phyloP scores from a whole-genome alignment of 2,888 invertebrate genomes.

The Philereme transversata region DNA sequence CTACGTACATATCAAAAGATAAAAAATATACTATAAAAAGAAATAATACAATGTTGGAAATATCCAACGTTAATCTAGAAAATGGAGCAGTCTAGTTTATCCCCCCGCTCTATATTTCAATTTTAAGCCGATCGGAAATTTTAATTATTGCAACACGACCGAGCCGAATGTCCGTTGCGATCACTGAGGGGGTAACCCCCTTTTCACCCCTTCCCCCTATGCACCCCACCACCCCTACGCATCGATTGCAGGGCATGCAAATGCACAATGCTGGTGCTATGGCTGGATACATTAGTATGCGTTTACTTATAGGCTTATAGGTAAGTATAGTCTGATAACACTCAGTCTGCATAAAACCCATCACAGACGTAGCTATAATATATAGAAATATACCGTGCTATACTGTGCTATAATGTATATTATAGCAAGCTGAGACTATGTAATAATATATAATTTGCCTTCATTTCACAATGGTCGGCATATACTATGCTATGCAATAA shows the following conservation, averaged over 20 bases:
- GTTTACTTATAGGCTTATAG: background rate
- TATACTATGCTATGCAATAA: too few relatives aligned
- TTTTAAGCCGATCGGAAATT: constrained; percentile 39
- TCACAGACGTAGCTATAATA: too few relatives aligned
- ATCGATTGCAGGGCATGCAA: constrained; percentile 75
- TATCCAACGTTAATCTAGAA: background rate
- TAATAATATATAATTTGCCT: too few relatives aligned
- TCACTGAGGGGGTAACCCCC: constrained; percentile 14
- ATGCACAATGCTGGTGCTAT: constrained; percentile 54
- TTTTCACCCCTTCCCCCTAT: constrained; percentile 19
- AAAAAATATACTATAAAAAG: background rate
- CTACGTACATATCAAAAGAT: too few relatives aligned
- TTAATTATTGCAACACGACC: constrained; percentile 59
- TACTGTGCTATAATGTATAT: too few relatives aligned
- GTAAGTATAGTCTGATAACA: background rate
- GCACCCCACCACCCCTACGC: constrained; percentile 50
- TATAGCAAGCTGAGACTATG: too few relatives aligned
- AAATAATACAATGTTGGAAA: too few relatives aligned
- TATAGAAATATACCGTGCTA: too few relatives aligned
- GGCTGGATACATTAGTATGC: constrained; percentile 18
- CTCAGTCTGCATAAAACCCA: too few relatives aligned
- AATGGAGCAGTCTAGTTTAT: background rate
- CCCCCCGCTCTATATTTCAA: constrained; percentile 11
- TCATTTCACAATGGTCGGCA: too few relatives aligned
- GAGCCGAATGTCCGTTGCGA: constrained; percentile 31